Conservation (phyloP, 1,140 invertebrate genomes). For the Formica exsecta region DNA sequence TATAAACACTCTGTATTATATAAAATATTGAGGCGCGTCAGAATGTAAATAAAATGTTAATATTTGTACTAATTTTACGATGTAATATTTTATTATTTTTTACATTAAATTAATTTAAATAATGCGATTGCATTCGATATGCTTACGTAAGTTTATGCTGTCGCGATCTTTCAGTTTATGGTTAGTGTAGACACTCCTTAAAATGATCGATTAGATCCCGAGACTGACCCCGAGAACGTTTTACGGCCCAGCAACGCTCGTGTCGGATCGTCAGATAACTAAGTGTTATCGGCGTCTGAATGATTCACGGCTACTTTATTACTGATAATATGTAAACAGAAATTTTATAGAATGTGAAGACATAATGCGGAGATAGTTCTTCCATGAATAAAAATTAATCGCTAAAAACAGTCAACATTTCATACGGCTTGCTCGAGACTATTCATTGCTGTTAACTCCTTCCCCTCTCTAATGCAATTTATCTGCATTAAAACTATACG, state of each 20-base stretch:
- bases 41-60: neutral
- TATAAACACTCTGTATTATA: no score
- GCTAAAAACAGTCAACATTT: neutral
- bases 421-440: neutral
- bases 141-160: neutral
- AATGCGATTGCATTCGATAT: neutral
- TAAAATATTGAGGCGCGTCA: neutral
- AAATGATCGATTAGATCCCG: slow-evolving; percentile 48
- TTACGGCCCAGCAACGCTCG: neutral
- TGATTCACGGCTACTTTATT: slow-evolving; percentile 14
- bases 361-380: neutral
- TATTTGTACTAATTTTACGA: no score
- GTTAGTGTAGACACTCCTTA: slow-evolving; percentile 7
- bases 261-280: neutral
- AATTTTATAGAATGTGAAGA: neutral
- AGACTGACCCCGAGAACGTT: neutral
- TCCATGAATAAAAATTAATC: neutral
- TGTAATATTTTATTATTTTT: neutral
- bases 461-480: slow-evolving; percentile 4
- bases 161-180: neutral
- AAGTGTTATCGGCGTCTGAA: neutral
- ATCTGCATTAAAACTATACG: neutral
- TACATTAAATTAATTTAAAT: neutral
- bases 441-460: neutral
- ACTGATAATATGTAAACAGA: neutral